These are phyloP conservation scores for Iguana delicatissima DNA, from an alignment of 2,797 vertebrate genomes.

Conservation along the genomic window DNA sequence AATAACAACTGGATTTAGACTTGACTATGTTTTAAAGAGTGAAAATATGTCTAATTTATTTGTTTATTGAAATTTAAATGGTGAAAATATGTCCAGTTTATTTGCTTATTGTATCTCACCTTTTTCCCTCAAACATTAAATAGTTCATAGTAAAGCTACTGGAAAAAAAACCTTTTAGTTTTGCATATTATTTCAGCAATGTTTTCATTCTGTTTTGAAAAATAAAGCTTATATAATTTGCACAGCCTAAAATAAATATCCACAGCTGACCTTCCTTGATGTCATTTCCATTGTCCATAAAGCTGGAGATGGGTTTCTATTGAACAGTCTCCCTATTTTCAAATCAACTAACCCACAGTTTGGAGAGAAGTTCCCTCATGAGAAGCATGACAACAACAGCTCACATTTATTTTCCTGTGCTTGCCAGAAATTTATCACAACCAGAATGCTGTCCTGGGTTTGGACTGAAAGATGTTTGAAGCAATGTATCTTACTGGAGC, in stretches of 20 bases:
- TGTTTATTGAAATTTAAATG: neutral
- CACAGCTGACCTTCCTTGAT: neutral
- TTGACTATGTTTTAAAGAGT: too few species aligned
- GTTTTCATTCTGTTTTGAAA: neutral
- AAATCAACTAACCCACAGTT: neutral
- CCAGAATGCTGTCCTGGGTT: neutral
- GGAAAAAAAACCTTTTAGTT: neutral
- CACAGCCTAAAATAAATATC: neutral
- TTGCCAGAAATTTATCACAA: constrained; percentile 37
- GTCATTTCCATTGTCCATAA: constrained; percentile 7
- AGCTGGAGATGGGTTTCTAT: neutral
- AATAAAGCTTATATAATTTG: neutral
- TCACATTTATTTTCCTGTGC: neutral
- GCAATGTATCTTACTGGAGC: neutral
- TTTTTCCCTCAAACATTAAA: neutral
- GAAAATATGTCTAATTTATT: too few species aligned
- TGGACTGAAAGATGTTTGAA: constrained; percentile 1
- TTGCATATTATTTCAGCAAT: neutral
- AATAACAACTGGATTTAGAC: too few species aligned
- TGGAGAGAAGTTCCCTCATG: neutral
- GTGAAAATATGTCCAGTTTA: too few species aligned
- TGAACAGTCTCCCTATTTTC: neutral
- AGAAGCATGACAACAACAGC: neutral
- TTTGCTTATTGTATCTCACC: neutral
- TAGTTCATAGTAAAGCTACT: neutral